A percentile compares a stretch with the other conserved stretches of the same genome.
Conservation (phyloP, 2,113 vertebrate species). For the Ochotona curzoniae region DNA sequence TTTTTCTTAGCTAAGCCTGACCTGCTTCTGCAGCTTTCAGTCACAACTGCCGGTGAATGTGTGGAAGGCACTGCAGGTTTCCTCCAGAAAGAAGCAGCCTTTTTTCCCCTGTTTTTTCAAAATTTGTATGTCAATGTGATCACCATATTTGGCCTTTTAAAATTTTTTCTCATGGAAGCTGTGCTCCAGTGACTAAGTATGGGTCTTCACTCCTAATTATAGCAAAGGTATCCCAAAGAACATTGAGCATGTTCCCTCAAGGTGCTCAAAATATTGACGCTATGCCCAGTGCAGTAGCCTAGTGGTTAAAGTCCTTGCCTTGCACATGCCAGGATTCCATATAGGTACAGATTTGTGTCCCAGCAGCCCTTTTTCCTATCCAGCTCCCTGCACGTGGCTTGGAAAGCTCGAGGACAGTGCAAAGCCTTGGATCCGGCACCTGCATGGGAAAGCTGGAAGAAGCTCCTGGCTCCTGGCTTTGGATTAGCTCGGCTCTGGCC, state of each 20-base stretch:
- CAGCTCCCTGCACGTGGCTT: too few relatives aligned
- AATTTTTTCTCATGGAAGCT: constrained; percentile 29
- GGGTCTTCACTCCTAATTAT: neutral
- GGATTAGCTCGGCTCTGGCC: too few relatives aligned
- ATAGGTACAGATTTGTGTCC: too few relatives aligned
- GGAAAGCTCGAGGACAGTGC: too few relatives aligned
- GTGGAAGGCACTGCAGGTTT: neutral
- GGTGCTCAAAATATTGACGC: neutral
- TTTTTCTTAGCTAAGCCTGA: neutral
- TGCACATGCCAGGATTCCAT: too few relatives aligned
- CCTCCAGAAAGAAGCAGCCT: neutral
- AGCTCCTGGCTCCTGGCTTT: too few relatives aligned
- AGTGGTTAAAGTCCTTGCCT: too few relatives aligned
- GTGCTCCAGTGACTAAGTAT: neutral
- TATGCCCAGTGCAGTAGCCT: neutral
- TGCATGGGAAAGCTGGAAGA: too few relatives aligned
- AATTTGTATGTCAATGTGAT: neutral
- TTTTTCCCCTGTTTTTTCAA: neutral
- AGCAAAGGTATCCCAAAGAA: neutral
- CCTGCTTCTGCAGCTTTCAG: constrained; percentile 5
- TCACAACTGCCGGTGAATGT: neutral
- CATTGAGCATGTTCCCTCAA: neutral
- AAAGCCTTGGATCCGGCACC: too few relatives aligned
- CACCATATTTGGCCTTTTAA: neutral
- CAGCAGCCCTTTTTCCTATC: too few relatives aligned